Conservation (phyloP, 2,113 vertebrate genomes). For the Aldabrachelys gigantea region DNA sequence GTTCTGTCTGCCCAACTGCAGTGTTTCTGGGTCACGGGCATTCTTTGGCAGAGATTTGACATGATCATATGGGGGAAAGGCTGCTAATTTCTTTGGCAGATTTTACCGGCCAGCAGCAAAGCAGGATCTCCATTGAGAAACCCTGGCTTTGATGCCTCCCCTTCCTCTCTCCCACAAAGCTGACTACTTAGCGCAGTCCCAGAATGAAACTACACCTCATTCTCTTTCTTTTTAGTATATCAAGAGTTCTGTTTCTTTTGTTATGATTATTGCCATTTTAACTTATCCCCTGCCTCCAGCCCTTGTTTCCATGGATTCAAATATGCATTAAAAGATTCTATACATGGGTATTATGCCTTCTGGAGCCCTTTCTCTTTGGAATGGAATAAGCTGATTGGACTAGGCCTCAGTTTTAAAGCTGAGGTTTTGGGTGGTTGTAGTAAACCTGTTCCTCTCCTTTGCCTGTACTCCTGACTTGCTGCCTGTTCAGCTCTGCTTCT, state of each 20-base stretch:
- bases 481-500: background rate
- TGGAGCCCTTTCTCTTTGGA: background rate
- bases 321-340: background rate
- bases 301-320: background rate
- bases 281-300: constrained; percentile 23
- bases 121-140: constrained; percentile 33
- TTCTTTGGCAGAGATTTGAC: constrained; percentile 70
- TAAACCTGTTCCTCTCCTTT: background rate
- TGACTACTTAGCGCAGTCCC: constrained; percentile 32
- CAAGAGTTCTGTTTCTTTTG: background rate
- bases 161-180: background rate
- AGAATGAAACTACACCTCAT: constrained; percentile 14
- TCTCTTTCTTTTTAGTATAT: constrained; percentile 34
- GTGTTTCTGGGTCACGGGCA: constrained; percentile 63
- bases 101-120: constrained; percentile 41
- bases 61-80: constrained; percentile 63
- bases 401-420: background rate
- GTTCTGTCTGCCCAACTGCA: constrained; percentile 43
- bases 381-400: background rate
- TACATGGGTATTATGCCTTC: background rate
- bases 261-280: constrained; percentile 33
- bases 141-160: background rate
- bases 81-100: constrained; percentile 75
- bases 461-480: fast-evolving
- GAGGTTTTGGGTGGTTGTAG: fast-evolving